These are phyloP conservation scores for Pogoniulus pusillus DNA, from an alignment of 2,797 vertebrate genomes.

Conservation along the genomic window DNA sequence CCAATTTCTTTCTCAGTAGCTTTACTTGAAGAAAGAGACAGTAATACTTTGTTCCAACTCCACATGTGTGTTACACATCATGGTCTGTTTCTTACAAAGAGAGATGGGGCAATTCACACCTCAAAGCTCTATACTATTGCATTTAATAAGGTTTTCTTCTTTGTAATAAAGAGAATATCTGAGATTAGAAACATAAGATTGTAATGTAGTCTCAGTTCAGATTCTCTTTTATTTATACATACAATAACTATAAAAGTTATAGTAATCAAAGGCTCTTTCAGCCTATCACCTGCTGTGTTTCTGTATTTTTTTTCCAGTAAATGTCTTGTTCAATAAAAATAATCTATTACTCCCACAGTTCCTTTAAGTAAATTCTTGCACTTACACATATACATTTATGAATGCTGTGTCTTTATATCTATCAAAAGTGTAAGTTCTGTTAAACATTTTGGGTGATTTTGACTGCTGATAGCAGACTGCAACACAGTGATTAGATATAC, in stretches of 20 bases:
- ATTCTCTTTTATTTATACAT: background rate
- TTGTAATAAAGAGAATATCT: background rate
- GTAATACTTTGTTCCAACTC: background rate
- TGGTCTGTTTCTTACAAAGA: background rate
- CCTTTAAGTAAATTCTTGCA: background rate
- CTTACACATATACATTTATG: rapidly evolving
- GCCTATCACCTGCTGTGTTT: background rate
- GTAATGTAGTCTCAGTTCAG: background rate
- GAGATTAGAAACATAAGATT: background rate
- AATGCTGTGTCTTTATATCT: background rate
- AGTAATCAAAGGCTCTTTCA: background rate
- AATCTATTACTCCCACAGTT: background rate
- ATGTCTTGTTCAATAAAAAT: background rate
- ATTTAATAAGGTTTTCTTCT: background rate
- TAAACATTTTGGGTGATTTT: background rate
- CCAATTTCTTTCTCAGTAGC: background rate
- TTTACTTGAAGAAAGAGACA: background rate
- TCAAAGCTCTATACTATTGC: background rate
- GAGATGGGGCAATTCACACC: rapidly evolving
- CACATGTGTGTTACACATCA: background rate
- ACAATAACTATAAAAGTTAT: background rate
- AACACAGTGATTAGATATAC: background rate
- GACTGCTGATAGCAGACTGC: background rate
- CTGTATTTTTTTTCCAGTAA: background rate
- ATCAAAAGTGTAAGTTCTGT: background rate